Base-by-base conservation (phyloP, 2,113 vertebrate species). In the Siniperca chuatsi region DNA sequence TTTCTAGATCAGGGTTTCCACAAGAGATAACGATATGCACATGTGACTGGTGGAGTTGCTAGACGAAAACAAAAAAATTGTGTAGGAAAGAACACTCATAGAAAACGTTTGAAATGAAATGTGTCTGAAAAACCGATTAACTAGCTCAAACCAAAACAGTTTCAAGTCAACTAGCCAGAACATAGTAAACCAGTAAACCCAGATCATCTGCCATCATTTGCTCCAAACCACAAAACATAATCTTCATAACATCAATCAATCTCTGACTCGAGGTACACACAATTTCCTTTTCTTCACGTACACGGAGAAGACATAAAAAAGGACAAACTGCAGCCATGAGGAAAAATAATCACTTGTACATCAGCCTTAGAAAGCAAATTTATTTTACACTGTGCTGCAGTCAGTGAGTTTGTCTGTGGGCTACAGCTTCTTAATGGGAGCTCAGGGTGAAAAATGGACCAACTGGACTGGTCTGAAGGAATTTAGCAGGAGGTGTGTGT, bases 351-450 rank as follows among this genome's bases (percentile, higher is more conserved):
- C 80, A 82, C 60, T 75, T 81, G 78, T 87, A 83, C 79, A 85
- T 88, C 74, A 67, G 71, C 79, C 25, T 62, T 42, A 81, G 80
- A 87, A 71, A 90, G 75, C 50, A 73, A 83, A 93, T 87, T 81
- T 83, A 72, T 89, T 86, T 77, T 37, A 70, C 81, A 46, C 67
- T 7, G 60, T 16, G 80, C 78, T 61, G 73, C 83, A 66, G 75
- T 55, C 35, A 0, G 68, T 37, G 74, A 71, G 86, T 83, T 81
- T 85, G 87, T 90, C 90, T 91, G 87, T 33, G 78, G 90, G 89
- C 15, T 64, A 25, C 67, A 50, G 48, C 62, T 20, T 77, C 68
- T 73, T 87, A 84, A 90, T 80, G 84, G 48, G 48, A 82, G 57
- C 57, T 81, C 73, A 23, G 54, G 2, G 46, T 85, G 87, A 88